Evolutionary conservation across 2,797 vertebrate species (phyloP), one percentile per base, ranked within the genome.

Genomic region (Gobio occitaniae): DNA sequence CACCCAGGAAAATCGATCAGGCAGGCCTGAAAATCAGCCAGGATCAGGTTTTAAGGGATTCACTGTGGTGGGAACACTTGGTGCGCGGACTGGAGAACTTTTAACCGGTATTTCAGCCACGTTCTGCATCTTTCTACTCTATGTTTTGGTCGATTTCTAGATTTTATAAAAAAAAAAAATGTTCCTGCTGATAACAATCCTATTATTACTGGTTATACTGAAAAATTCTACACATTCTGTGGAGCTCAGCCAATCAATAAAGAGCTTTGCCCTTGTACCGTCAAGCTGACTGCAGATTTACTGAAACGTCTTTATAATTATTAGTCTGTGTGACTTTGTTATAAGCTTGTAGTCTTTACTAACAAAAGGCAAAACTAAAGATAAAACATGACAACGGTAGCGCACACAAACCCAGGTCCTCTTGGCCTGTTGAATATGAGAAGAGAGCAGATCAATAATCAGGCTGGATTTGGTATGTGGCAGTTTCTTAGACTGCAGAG

Each of bases 1-100:
- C 94, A 95, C 94, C 95, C 94, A 92, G 95, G 96, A 96, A 96
- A 96, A 97, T 98, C 96, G 96, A 97, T 98, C 96, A 92, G 84
- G 92, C 93, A 95, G 94, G 96, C 96, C 95, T 92, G 96, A 96
- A 96, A 97, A 96, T 97, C 95, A 95, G 94, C 94, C 93, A 91
- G 96, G 97, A 97, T 97, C 95, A 93, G 94, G 95, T 97, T 97
- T 96, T 95, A 95, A 96, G 94, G 94, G 94, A 95, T 96, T 93
- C 91, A 94, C 95, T 92, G 87, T 71, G 69, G 83, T 87, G 76
- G 87, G 90, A 92, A 88, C 88, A 90, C 74, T 78, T 66, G 71
- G 82, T 25, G 8, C 78, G 85, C 84, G 80, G 71, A 76, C 13
- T 4, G 65, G 69, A 86, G 76, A 82, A 87, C 78, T 86, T 65